Evolutionary conservation across 2,888 invertebrate genomes (phyloP).

Genomic region (Magallana nippona): DNA sequence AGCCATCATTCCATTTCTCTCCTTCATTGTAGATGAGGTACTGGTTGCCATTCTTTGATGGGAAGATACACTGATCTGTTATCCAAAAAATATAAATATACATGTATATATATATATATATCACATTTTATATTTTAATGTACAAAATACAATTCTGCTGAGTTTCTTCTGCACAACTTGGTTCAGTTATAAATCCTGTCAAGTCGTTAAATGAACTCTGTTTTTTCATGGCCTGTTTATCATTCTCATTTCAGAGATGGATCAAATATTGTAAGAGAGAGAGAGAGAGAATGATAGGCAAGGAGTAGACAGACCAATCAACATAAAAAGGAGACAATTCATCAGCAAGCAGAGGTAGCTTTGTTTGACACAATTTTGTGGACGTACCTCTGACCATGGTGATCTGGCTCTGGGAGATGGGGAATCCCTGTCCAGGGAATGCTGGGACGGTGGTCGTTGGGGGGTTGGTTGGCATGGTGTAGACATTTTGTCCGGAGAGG

Average conservation of each 20-base stretch:
- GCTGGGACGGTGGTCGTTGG: background rate
- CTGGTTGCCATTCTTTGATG: conserved; percentile 54
- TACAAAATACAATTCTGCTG: too few species aligned
- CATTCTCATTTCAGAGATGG: too few species aligned
- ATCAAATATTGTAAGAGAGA: too few species aligned
- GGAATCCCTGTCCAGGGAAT: conserved; percentile 49
- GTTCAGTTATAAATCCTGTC: too few species aligned
- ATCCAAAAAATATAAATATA: background rate
- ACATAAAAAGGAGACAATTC: background rate
- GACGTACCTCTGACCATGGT: background rate
- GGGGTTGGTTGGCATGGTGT: conserved; percentile 33
- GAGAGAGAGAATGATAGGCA: background rate
- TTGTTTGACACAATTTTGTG: background rate
- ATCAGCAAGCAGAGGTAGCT: too few species aligned
- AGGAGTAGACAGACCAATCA: background rate
- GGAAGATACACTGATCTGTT: conserved; percentile 66
- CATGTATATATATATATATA: too few species aligned
- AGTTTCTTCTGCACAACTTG: too few species aligned
- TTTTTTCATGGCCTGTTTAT: too few species aligned
- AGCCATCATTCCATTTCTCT: conserved; percentile 68
- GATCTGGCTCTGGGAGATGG: conserved; percentile 47
- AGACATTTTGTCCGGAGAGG: background rate
- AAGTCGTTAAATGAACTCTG: too few species aligned
- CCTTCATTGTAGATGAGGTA: conserved; percentile 59
- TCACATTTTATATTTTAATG: too few species aligned